These are phyloP conservation scores for Trachelipus rathkii DNA, from an alignment of 1,140 invertebrate genomes.

Conservation along the genomic window DNA sequence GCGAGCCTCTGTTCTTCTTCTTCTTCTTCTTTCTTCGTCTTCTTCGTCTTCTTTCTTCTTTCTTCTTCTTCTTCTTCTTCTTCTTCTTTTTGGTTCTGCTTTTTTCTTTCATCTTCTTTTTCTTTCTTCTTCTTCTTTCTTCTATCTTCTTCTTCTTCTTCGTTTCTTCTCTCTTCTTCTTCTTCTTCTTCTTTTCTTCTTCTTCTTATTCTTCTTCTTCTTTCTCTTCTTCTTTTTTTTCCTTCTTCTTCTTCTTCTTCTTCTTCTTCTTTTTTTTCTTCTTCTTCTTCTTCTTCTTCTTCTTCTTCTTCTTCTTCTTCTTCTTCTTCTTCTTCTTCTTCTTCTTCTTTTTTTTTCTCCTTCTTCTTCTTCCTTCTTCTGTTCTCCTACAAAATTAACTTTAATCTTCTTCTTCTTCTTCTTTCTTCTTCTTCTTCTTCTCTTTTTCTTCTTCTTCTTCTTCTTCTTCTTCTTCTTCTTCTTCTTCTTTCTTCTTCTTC, in stretches of 20 bases:
- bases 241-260: background rate
- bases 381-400: too few species aligned
- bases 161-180: background rate
- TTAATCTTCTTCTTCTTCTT: too few species aligned
- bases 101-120: background rate
- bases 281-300: too few species aligned
- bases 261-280: background rate
- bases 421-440: too few species aligned
- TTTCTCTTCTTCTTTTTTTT: background rate
- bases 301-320: too few species aligned
- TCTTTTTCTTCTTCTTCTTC: background rate
- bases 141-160: background rate
- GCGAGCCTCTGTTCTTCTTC: too few species aligned
- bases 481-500: background rate
- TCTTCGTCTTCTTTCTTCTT: background rate
- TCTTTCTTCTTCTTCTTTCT: background rate
- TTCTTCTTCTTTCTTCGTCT: background rate
- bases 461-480: background rate
- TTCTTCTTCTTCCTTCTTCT: background rate
- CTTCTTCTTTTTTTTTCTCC: background rate
- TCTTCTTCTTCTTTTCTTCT: too few species aligned
- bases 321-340: background rate
- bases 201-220: too few species aligned
- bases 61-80: background rate
- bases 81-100: too few species aligned